Conservation (phyloP, 2,888 invertebrate genomes). For the Tenthredo mesomela region DNA sequence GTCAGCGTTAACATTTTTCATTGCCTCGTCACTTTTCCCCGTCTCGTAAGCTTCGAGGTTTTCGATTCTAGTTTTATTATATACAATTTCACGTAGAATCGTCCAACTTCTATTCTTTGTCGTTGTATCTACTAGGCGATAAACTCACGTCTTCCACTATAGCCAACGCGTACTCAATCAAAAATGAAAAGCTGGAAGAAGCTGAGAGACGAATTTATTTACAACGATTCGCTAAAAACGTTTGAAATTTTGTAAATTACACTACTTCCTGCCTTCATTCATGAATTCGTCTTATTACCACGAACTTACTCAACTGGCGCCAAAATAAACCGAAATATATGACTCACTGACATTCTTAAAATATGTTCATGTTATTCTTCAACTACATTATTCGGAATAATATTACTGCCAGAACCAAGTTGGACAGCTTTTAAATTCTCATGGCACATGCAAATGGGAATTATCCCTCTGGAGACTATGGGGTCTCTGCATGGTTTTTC, state of each 20-base stretch:
- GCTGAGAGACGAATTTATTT: not conserved
- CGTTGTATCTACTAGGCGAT: not conserved
- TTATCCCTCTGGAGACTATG: not conserved
- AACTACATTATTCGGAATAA: not conserved
- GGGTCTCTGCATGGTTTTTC: not conserved
- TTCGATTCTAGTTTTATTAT: slow-evolving; percentile 1
- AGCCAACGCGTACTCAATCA: not conserved
- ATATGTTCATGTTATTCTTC: slow-evolving; percentile 4
- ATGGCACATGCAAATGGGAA: not conserved
- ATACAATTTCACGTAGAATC: not conserved
- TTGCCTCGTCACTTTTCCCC: not conserved
- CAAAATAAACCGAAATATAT: slow-evolving; percentile 7
- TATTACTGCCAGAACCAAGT: not conserved
- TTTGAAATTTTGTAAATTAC: not conserved
- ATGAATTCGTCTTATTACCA: not conserved
- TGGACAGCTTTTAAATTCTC: not conserved
- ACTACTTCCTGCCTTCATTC: slow-evolving; percentile 16
- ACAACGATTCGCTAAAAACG: not conserved
- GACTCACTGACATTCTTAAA: not conserved
- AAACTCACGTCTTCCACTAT: not conserved
- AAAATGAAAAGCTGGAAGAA: not conserved
- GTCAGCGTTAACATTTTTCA: slow-evolving; percentile 1
- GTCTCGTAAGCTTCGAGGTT: not conserved
- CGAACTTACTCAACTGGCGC: not conserved
- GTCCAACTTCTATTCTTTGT: not conserved